These are phyloP conservation scores for Tetheella fluctuosa DNA, from an alignment of 2,888 invertebrate species.

Conservation along the genomic window DNA sequence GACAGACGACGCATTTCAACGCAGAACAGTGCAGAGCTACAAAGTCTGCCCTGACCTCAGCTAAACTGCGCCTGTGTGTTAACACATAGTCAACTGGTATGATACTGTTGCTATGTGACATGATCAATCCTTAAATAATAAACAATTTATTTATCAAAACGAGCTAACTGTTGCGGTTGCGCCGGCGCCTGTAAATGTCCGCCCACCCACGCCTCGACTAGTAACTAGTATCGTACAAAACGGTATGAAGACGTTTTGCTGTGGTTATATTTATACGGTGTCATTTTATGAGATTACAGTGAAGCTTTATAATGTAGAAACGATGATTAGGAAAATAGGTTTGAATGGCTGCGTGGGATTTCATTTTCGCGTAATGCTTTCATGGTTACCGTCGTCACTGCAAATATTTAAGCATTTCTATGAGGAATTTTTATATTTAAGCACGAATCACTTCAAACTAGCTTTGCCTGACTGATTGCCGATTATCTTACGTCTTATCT, in stretches of 20 bases:
- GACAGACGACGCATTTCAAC: too few relatives aligned
- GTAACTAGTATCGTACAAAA: not conserved
- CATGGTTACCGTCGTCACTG: not conserved
- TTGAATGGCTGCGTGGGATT: not conserved
- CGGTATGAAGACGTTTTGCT: conserved; percentile 9
- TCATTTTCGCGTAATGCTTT: not conserved
- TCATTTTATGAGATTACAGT: conserved; percentile 29
- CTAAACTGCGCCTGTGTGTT: too few relatives aligned
- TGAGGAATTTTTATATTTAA: too few relatives aligned
- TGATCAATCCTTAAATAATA: conserved; percentile 9
- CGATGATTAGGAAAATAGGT: not conserved
- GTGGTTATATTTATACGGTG: conserved; percentile 24
- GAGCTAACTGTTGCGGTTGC: conserved; percentile 10
- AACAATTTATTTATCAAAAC: conserved; percentile 16
- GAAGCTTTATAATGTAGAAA: not conserved
- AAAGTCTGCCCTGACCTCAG: too few relatives aligned
- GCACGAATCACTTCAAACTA: too few relatives aligned
- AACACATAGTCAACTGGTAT: too few relatives aligned
- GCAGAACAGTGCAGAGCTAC: too few relatives aligned
- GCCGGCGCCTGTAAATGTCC: conserved; percentile 17
- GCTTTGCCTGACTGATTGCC: too few relatives aligned
- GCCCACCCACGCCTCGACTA: conserved; percentile 17
- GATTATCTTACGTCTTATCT: too few relatives aligned
- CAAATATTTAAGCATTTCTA: too few relatives aligned
- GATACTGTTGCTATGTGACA: conserved; percentile 1